A percentile compares a stretch with the other conserved stretches of the same genome.
Evolutionary conservation across 1,140 invertebrate species (phyloP).

Genomic region (Drosophila insularis): DNA sequence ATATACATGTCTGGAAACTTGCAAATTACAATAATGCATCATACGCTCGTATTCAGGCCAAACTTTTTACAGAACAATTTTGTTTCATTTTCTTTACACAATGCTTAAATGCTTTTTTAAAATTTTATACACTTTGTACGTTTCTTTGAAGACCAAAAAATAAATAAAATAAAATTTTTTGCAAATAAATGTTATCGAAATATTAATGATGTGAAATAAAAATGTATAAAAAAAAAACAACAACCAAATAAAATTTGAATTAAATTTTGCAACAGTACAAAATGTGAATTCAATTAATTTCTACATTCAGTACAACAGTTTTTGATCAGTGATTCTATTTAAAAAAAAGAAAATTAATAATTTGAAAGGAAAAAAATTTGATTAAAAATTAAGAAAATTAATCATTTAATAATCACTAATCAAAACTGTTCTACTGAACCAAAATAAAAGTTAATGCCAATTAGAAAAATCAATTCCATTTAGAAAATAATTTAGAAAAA

Average conservation of each 20-base stretch:
- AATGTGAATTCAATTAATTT: constrained; percentile 55
- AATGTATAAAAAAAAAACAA: constrained; percentile 32
- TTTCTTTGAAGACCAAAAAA: constrained; percentile 34
- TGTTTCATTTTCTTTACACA: constrained; percentile 14
- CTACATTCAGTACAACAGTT: not conserved
- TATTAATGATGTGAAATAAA: constrained; percentile 27
- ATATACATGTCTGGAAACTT: constrained; percentile 50
- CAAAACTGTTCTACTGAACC: not conserved
- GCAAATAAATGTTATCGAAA: constrained; percentile 22
- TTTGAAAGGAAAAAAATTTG: constrained; percentile 28
- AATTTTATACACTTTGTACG: constrained; percentile 60
- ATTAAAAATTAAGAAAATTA: too few species aligned
- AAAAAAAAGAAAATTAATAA: too few species aligned
- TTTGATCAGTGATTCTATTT: constrained; percentile 36
- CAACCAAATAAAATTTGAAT: constrained; percentile 44
- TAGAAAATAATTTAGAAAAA: constrained; percentile 38
- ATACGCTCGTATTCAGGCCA: constrained; percentile 34
- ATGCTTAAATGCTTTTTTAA: constrained; percentile 39
- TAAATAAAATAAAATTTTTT: constrained; percentile 52
- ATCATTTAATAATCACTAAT: too few species aligned
- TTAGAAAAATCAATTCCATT: constrained; percentile 38
- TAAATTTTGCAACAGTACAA: constrained; percentile 59
- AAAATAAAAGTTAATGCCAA: constrained; percentile 45
- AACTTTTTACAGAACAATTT: constrained; percentile 50
- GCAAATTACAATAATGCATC: constrained; percentile 74